These are phyloP conservation scores for Oreochromis mossambicus DNA, from an alignment of 2,797 vertebrate genomes.

Conservation along the genomic window DNA sequence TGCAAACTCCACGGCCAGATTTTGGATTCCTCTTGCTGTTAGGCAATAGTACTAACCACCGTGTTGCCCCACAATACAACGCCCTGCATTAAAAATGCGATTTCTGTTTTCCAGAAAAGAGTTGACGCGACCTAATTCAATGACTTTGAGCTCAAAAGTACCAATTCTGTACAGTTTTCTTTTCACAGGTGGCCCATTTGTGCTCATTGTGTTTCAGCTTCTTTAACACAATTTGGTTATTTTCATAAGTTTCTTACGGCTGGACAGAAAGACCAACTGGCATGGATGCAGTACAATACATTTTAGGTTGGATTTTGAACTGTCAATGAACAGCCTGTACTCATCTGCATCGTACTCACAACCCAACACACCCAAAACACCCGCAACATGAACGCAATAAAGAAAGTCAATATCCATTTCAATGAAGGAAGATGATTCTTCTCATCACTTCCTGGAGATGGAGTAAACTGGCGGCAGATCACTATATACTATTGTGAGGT, in stretches of 20 bases:
- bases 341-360: not conserved
- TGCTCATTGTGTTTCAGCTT: not conserved
- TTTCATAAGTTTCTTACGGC: accelerated
- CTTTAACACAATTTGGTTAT: not conserved
- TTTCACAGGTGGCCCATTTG: not conserved
- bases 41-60: not conserved
- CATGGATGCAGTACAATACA: not conserved
- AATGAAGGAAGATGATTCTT: not conserved
- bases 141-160: not conserved
- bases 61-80: accelerated
- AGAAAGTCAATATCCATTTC: not conserved
- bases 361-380: not conserved
- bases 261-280: not conserved
- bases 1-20: not conserved
- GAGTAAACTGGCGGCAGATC: not conserved
- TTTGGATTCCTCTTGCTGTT: not conserved
- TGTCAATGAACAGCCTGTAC: not conserved
- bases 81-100: not conserved
- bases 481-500: not conserved
- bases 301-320: not conserved
- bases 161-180: not conserved
- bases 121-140: not conserved
- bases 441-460: not conserved
- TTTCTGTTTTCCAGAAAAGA: not conserved
- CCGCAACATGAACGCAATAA: not conserved